A percentile compares a stretch with the other conserved stretches of the same genome.
These are phyloP conservation scores for Dicrurus megarhynchus DNA, from an alignment of 2,113 vertebrate genomes.

Conservation along the genomic window DNA sequence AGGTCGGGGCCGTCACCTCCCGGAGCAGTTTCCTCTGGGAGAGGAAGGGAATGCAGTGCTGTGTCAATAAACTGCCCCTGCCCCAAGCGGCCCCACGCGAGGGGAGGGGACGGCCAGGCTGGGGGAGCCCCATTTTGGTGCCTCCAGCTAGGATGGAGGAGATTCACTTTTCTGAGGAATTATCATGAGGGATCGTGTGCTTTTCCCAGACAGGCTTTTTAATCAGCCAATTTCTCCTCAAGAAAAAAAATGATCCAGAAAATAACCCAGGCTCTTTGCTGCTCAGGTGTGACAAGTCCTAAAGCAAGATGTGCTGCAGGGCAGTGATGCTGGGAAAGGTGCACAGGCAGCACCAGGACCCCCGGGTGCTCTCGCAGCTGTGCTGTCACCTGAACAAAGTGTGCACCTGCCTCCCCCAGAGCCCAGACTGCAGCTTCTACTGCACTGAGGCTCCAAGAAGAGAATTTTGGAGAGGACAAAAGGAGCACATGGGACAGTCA, in stretches of 20 bases:
- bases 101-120: background rate
- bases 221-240: background rate
- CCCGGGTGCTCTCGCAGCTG: background rate
- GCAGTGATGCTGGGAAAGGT: background rate
- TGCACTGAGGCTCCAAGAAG: fast-evolving
- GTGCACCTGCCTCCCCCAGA: background rate
- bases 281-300: background rate
- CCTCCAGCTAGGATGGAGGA: background rate
- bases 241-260: background rate
- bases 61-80: background rate
- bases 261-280: background rate
- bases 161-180: background rate
- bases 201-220: background rate
- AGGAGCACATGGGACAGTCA: fast-evolving
- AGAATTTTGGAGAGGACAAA: background rate
- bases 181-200: fast-evolving
- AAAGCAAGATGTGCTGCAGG: background rate
- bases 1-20: background rate
- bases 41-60: background rate
- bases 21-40: conserved; percentile 3
- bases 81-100: background rate
- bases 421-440: background rate
- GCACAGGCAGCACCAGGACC: background rate
- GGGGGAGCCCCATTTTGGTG: background rate
- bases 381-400: fast-evolving